Percentiles rank a stretch among this genome's conserved stretches.
Conservation (phyloP, 2,797 vertebrate species). For the Atherinosoma microstoma region DNA sequence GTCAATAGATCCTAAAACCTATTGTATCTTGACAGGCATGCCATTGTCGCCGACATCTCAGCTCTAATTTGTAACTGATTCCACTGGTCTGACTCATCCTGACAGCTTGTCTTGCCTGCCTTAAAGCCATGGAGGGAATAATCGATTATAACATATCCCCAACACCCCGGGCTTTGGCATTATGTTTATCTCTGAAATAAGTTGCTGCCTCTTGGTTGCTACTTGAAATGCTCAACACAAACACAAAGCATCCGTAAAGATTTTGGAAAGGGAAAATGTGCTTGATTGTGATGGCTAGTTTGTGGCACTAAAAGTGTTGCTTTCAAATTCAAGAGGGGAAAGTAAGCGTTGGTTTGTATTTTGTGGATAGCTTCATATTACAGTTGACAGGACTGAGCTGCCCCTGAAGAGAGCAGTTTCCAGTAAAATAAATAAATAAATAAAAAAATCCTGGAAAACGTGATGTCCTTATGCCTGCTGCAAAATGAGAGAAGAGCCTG, state of each 20-base stretch:
- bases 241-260: slow-evolving; percentile 21
- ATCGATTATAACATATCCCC: slow-evolving; percentile 67
- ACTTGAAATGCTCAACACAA: slow-evolving; percentile 30
- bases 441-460: too few species aligned
- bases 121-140: slow-evolving; percentile 43
- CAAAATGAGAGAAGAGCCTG: too few species aligned
- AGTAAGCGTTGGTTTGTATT: slow-evolving; percentile 13
- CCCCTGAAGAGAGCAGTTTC: slow-evolving; percentile 21
- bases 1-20: slow-evolving; percentile 52
- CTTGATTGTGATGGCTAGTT: slow-evolving; percentile 58
- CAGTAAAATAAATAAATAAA: not conserved
- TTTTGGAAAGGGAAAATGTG: slow-evolving; percentile 44
- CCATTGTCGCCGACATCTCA: slow-evolving; percentile 37
- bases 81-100: slow-evolving; percentile 53
- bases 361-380: slow-evolving; percentile 30
- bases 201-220: slow-evolving; percentile 36
- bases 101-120: slow-evolving; percentile 34
- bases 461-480: too few species aligned
- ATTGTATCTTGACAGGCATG: slow-evolving; percentile 28
- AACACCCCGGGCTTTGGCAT: slow-evolving; percentile 39
- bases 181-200: slow-evolving; percentile 50
- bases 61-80: slow-evolving; percentile 59
- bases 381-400: slow-evolving; percentile 23
- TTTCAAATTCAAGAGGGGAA: slow-evolving; percentile 9
- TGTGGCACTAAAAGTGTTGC: slow-evolving; percentile 23